A percentile compares a stretch with the other conserved stretches of the same genome.
Conservation (phyloP, 2,888 invertebrate genomes). For the Drosophila mettleri region DNA sequence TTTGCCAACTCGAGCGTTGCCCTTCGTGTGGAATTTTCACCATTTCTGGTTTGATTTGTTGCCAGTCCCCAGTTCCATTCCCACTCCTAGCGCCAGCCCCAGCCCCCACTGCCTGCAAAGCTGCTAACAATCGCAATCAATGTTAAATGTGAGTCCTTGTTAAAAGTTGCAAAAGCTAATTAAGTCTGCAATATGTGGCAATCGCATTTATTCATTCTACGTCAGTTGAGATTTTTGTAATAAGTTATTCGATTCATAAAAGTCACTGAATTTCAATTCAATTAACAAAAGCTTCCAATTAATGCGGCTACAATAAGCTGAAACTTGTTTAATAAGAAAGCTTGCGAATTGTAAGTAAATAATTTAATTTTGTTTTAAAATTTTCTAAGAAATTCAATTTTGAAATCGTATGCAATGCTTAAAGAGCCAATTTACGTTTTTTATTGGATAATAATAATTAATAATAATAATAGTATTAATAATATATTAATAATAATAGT, state of each 20-base stretch:
- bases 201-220: constrained; percentile 17
- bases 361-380: too few relatives aligned
- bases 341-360: not conserved
- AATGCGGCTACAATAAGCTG: not conserved
- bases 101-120: not conserved
- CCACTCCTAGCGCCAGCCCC: too few relatives aligned
- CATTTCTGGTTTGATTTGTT: constrained; percentile 17
- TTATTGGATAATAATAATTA: too few relatives aligned
- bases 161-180: constrained; percentile 39
- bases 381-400: too few relatives aligned
- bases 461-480: too few relatives aligned
- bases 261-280: not conserved
- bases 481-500: too few relatives aligned
- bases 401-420: too few relatives aligned
- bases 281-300: not conserved
- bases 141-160: constrained; percentile 50
- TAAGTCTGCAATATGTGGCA: constrained; percentile 44
- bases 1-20: constrained; percentile 30
- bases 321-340: not conserved
- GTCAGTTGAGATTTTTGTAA: constrained; percentile 10
- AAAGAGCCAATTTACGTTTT: too few relatives aligned
- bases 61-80: not conserved
- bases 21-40: constrained; percentile 5
- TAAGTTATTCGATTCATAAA: not conserved
- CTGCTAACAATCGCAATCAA: constrained; percentile 46